Conservation (phyloP, 2,113 vertebrate genomes). For the Eulacestoma nigropectus region DNA sequence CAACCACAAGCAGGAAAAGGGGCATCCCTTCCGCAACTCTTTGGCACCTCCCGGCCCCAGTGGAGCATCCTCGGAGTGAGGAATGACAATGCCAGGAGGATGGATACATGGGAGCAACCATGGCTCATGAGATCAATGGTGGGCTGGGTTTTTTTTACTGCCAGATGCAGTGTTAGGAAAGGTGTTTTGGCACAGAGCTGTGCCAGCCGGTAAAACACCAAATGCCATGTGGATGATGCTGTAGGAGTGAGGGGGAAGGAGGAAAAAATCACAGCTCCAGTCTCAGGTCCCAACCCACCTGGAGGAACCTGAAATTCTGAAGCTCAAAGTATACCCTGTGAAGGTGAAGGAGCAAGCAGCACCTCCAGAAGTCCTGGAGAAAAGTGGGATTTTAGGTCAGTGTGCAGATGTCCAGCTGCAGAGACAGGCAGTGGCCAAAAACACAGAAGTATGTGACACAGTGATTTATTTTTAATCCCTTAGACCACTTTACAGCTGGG, state of each 20-base stretch:
- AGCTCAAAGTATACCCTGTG: fast-evolving
- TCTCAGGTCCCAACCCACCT: not conserved
- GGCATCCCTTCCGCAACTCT: not conserved
- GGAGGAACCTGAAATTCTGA: not conserved
- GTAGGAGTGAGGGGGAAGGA: not conserved
- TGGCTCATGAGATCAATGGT: fast-evolving
- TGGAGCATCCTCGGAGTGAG: fast-evolving
- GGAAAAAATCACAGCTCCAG: not conserved
- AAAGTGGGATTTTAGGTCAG: not conserved
- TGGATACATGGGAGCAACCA: not conserved
- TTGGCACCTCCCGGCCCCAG: not conserved
- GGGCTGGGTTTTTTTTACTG: not conserved
- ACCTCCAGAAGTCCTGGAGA: not conserved
- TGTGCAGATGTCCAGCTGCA: not conserved
- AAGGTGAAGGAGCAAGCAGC: not conserved
- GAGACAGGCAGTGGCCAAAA: not conserved
- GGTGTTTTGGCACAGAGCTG: not conserved
- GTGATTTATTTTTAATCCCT: not conserved
- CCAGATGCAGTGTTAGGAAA: not conserved
- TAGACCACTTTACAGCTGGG: not conserved
- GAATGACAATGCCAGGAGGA: not conserved
- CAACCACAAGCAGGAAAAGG: fast-evolving
- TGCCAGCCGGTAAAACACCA: fast-evolving
- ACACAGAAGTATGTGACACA: not conserved
- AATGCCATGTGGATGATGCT: fast-evolving